Base-by-base conservation (phyloP, 2,113 vertebrate genomes). In the Aegithalos caudatus region DNA sequence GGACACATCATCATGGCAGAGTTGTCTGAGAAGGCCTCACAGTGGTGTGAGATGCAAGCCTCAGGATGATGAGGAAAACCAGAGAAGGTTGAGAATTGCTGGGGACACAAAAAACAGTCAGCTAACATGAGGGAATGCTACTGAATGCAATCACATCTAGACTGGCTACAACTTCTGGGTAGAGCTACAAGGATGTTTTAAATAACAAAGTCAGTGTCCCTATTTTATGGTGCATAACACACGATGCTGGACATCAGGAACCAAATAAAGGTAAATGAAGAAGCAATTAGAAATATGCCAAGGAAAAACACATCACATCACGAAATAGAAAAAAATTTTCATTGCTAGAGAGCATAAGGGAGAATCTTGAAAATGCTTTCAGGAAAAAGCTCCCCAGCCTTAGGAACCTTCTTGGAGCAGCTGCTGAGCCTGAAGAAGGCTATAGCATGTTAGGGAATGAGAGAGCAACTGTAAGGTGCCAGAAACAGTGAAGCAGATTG, bases 401-500 rank as follows among this genome's bases (percentile, higher is more conserved):
- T 54, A 45, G 50, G 54, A 90, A 65, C 58, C 54, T 86, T 84
- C 64, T 81, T 42, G 60, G 83, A 93, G 83, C 94, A 96, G 92
- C 92, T 94, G 95, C 83, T 88, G 56, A 93, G 88, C 86, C 84
- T 92, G 86, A 74, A 84, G 89, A 95, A 95, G 83, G 83, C 61
- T 92, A 47, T 25, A 88, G 92, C 58, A n/a, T 81, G 60, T 58
- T 81, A 92, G 73, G 73, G 65, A 95, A 87, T 51, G 91, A 92
- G 61, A 94, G 91, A 94, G 80, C 72, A 78, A 91, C 37, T 1
- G 2, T 69, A 86, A 92, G 89, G 79, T 90, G 93, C 90, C 90
- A 96, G 94, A 88, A 91, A 82, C 35, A 83, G 74, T 15, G 74
- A 90, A 86, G 53, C 92, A 96, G 94, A 90, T 91, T 95, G 92